Evolutionary conservation across 2,888 invertebrate species (phyloP), one percentile per base, ranked within the genome.

Genomic region (Lepidocyrtoides sp.): DNA sequence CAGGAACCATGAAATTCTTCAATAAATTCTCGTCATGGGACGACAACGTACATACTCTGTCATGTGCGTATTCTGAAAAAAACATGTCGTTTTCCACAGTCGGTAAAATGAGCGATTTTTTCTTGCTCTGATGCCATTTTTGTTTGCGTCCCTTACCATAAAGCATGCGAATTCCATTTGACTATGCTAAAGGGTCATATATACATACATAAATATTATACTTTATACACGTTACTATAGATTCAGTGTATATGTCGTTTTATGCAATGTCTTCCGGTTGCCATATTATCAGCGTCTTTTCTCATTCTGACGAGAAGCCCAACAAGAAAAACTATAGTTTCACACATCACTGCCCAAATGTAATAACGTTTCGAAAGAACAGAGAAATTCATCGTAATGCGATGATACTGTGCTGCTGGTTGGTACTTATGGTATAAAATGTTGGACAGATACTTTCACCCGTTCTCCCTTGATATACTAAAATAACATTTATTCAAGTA

Each of bases 1-100:
- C 86, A 75, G 60, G 63, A 26, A 86, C 60, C 86, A 86, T 86
- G 86, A 86, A 86, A 86, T 86, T 86, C 86, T 86, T 86, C 86
- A 86, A 86, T 86, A 86, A 86, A 86, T 86, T 86, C 77, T 77
- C 86, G 75, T 75, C 86, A 48, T 86, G 60, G 63, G 77, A 48
- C 7, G 48, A 86, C 75, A 48, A 60, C 41, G 44, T 20, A 44
- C 41, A 17, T 36, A 17, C 12, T n/a, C 10, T 69, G 10, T 36
- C 23, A 69, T 20, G 2, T 20, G n/a, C 23, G 41, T 69, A 41
- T 20, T 66, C 51, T 51, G 20, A 57, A 57, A 57, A 57, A 57
- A 57, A 17, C 7, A 20, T 20, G 57, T 48, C 10, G 10, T 4
- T 17, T 0, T 7, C 8, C 10, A 36, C 8, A 41, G 23, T 20